Evolutionary conservation across 2,888 invertebrate genomes (phyloP), one percentile per base, ranked within the genome.

Genomic region (Rhingia rostrata): DNA sequence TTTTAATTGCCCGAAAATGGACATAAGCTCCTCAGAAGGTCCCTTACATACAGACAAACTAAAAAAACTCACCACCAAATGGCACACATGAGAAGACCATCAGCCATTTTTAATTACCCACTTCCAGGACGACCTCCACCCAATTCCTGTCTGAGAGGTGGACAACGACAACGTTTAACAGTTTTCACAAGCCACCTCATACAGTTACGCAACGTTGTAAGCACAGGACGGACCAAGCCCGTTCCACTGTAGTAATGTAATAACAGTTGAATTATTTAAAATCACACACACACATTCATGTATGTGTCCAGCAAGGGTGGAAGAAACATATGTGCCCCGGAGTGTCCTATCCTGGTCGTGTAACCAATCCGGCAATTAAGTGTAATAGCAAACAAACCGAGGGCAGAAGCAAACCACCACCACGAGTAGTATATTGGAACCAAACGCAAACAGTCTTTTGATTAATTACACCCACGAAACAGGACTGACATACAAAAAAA

Each of bases 361-460:
- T 82, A 84, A 84, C 84, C 84, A 84, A 84, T 84, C 84, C 84
- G 64, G 80, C 84, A 84, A 84, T 84, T 84, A 84, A 84, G 64
- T 80, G 84, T 70, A 75, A 84, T 75, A 70, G 60, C 80, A 80
- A 84, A 84, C 84, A 84, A 84, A 70, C 47, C 58, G 70, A 60
- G 64, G 70, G 66, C 53, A n/a, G 51, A 64, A 73, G 53, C 2
- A 22, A 22, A 22, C 22, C 61, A 67, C 56, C 67, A 60, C 61
- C 64, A 58, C 22, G 22, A 22, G 33, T 49, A 32, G 41, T 45
- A 70, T 63, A 69, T 63, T 69, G 56, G 54, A 67, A 82, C 56
- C 64, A 58, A 79, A 79, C 22, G 47, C 84, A 84, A 82, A 84
- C 64, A 80, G 84, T 84, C 74, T 80, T 84, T 80, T 84, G 84